Evolutionary conservation across 1,140 invertebrate genomes (phyloP).

Genomic region (Leguminivora glycinivorella): DNA sequence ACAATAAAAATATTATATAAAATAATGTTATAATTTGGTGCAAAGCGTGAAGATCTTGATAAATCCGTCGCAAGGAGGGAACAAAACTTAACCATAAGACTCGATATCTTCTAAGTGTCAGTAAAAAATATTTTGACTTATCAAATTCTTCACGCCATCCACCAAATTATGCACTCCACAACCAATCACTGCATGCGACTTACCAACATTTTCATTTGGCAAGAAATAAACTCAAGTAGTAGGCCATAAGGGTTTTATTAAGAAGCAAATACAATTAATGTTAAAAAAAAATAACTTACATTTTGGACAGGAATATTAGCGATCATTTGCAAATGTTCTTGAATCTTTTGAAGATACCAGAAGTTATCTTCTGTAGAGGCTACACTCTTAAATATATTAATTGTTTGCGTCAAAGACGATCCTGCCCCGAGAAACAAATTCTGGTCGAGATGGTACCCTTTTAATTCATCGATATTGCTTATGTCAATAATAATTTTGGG

Average conservation of each 20-base stretch:
- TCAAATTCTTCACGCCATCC: too few relatives aligned
- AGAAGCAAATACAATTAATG: not conserved
- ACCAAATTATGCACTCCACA: too few relatives aligned
- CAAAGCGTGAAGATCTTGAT: too few relatives aligned
- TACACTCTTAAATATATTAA: constrained; percentile 77
- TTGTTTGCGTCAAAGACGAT: constrained; percentile 81
- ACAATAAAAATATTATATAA: too few relatives aligned
- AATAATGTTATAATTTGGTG: too few relatives aligned
- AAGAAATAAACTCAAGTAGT: not conserved
- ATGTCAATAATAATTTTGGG: constrained; percentile 84
- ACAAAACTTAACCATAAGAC: too few relatives aligned
- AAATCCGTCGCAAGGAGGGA: too few relatives aligned
- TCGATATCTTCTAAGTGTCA: too few relatives aligned
- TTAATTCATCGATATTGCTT: constrained; percentile 79
- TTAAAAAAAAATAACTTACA: constrained; percentile 68
- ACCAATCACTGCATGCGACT: too few relatives aligned
- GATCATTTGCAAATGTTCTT: constrained; percentile 83
- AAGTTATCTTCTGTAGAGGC: constrained; percentile 69
- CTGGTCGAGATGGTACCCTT: constrained; percentile 82
- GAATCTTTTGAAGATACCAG: constrained; percentile 79
- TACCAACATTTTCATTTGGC: too few relatives aligned
- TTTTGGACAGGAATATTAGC: constrained; percentile 85
- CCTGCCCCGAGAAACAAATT: constrained; percentile 82
- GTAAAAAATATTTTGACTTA: too few relatives aligned
- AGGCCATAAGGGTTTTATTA: not conserved